These are phyloP conservation scores for Cliona cf. orientalis DNA, from an alignment of 37 sponge, comb jelly and placozoan genomes.

Conservation along the genomic window DNA sequence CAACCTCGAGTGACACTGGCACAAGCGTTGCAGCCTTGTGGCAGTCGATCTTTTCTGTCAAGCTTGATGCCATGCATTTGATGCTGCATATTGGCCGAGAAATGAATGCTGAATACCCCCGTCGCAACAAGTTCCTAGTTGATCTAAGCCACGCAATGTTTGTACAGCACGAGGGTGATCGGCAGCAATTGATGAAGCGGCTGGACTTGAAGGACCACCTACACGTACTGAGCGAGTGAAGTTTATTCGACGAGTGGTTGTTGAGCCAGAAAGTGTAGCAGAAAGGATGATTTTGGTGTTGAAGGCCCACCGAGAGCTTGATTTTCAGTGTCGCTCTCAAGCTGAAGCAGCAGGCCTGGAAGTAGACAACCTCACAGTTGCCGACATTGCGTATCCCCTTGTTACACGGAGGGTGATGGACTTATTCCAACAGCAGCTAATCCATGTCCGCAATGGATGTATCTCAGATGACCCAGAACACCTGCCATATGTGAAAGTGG, in stretches of 20 bases:
- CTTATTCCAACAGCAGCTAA: slow-evolving; percentile 39
- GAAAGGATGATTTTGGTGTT: slow-evolving; percentile 43
- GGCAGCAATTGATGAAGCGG: slow-evolving; percentile 10
- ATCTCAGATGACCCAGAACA: slow-evolving; percentile 50
- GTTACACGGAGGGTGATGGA: slow-evolving; percentile 27
- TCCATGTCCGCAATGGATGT: slow-evolving; percentile 54
- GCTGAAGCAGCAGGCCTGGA: slow-evolving; percentile 41
- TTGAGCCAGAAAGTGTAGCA: slow-evolving; percentile 50
- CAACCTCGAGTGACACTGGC: slow-evolving; percentile 9
- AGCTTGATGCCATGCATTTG: slow-evolving; percentile 48
- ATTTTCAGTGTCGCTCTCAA: slow-evolving; percentile 23
- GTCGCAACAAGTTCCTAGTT: slow-evolving; percentile 30
- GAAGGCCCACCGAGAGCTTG: slow-evolving; percentile 45
- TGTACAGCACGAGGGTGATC: slow-evolving; percentile 3
- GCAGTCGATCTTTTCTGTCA: slow-evolving; percentile 26
- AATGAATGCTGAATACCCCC: slow-evolving; percentile 40
- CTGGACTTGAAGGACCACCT: slow-evolving; percentile 27
- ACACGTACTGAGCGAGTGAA: slow-evolving; percentile 36
- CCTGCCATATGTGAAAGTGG: slow-evolving; percentile 33
- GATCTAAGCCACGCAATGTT: slow-evolving; percentile 39
- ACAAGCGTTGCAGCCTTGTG: slow-evolving; percentile 38
- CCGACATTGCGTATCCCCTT: slow-evolving; percentile 29
- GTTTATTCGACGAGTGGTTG: slow-evolving; percentile 45
- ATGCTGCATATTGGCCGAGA: slow-evolving; percentile 25
- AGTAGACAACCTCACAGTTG: slow-evolving; percentile 40